Conservation (phyloP, 2,888 invertebrate species). For the Polyommatus icarus region DNA sequence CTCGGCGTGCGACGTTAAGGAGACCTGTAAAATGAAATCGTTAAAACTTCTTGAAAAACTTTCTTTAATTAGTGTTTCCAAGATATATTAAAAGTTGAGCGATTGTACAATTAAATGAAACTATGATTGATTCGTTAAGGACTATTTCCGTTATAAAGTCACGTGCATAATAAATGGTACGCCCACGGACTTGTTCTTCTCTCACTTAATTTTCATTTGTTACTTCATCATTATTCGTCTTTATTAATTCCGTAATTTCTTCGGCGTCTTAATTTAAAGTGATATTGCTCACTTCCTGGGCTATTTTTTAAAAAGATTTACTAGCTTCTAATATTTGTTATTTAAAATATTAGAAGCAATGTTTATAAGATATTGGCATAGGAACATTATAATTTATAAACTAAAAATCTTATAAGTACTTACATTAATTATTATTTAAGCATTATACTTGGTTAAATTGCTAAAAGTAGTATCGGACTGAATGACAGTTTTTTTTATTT, state of each 20-base stretch:
- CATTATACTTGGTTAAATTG: too few species aligned
- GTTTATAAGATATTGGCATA: too few species aligned
- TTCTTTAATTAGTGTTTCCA: neutral
- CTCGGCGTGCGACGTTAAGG: neutral
- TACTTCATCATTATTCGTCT: constrained; percentile 23
- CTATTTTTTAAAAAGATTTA: neutral
- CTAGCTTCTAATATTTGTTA: neutral
- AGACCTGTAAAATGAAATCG: constrained; percentile 5
- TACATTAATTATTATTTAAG: too few species aligned
- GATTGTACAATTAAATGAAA: constrained; percentile 4
- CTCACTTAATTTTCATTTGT: constrained; percentile 23
- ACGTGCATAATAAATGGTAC: constrained; percentile 3
- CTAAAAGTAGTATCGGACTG: too few species aligned
- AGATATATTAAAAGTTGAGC: constrained; percentile 7
- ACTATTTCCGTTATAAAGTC: constrained; percentile 14
- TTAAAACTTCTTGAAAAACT: constrained; percentile 17
- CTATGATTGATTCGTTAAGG: constrained; percentile 16
- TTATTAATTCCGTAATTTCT: constrained; percentile 12
- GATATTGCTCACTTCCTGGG: neutral
- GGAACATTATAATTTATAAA: too few species aligned
- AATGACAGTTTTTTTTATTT: too few species aligned
- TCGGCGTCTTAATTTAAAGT: neutral
- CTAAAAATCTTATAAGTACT: too few species aligned
- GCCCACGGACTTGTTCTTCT: neutral
- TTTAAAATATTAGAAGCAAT: neutral